These are phyloP conservation scores for Acanthosepion pharaonis DNA, from an alignment of 2,888 invertebrate species.

Conservation along the genomic window DNA sequence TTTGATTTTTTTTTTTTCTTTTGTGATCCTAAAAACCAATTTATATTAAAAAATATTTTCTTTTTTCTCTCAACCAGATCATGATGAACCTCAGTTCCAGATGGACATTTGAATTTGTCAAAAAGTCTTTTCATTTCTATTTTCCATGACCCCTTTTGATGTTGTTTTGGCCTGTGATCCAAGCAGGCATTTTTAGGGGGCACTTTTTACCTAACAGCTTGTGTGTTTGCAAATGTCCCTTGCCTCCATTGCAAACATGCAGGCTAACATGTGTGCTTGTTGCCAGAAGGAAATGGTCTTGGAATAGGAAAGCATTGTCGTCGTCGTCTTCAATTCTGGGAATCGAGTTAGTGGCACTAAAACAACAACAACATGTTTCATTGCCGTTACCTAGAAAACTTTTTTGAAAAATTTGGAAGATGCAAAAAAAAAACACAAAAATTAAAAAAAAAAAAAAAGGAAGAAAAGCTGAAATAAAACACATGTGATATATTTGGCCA, in stretches of 20 bases:
- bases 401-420: neutral
- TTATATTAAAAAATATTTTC: neutral
- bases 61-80: conserved; percentile 48
- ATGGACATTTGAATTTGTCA: conserved; percentile 67
- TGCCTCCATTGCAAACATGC: neutral
- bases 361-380: conserved; percentile 24
- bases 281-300: neutral
- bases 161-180: conserved; percentile 37
- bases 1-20: no score
- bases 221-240: neutral
- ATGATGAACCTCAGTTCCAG: conserved; percentile 67
- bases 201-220: conserved; percentile 21
- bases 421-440: no score
- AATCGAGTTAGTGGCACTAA: neutral
- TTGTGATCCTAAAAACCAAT: no score
- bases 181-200: conserved; percentile 43
- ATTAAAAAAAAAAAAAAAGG: no score
- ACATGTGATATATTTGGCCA: conserved; percentile 14
- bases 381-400: neutral
- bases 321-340: neutral
- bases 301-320: neutral
- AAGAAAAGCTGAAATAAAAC: neutral
- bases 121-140: conserved; percentile 57
- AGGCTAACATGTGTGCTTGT: neutral
- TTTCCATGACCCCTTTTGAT: conserved; percentile 45